Evolutionary conservation across 2,888 invertebrate genomes (phyloP).

Genomic region (Phytoseiulus persimilis): DNA sequence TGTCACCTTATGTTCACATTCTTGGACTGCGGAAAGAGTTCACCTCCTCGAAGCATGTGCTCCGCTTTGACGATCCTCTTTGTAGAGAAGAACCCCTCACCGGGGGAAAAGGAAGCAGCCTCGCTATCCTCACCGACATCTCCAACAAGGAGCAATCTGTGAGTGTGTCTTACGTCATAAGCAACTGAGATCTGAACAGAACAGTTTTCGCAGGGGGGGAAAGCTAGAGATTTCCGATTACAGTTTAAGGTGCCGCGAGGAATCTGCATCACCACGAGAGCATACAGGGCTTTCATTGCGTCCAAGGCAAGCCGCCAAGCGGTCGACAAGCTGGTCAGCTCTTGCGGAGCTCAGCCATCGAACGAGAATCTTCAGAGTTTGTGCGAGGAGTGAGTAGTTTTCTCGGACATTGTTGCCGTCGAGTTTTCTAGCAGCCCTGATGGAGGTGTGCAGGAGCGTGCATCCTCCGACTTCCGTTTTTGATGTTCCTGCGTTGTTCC

Average conservation of each 20-base stretch:
- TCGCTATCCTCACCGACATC: constrained; percentile 58
- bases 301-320: constrained; percentile 53
- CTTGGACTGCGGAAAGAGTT: no score
- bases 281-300: constrained; percentile 53
- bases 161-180: constrained; percentile 22
- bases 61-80: constrained; percentile 40
- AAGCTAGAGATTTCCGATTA: not conserved
- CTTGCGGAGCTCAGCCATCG: not conserved
- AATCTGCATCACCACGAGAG: constrained; percentile 61
- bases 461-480: not conserved
- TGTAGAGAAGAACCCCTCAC: constrained; percentile 52
- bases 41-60: not conserved
- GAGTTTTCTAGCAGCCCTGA: no score
- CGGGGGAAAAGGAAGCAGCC: constrained; percentile 71
- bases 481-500: not conserved
- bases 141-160: constrained; percentile 44
- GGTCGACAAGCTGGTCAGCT: not conserved
- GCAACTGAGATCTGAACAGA: not conserved
- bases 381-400: not conserved
- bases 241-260: constrained; percentile 58
- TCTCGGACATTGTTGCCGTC: no score
- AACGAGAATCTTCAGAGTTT: not conserved
- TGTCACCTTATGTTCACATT: not conserved
- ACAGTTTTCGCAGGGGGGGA: not conserved
- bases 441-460: no score